These are phyloP conservation scores for Notarius quadriscutis DNA, from an alignment of 2,113 vertebrate species.

Conservation along the genomic window DNA sequence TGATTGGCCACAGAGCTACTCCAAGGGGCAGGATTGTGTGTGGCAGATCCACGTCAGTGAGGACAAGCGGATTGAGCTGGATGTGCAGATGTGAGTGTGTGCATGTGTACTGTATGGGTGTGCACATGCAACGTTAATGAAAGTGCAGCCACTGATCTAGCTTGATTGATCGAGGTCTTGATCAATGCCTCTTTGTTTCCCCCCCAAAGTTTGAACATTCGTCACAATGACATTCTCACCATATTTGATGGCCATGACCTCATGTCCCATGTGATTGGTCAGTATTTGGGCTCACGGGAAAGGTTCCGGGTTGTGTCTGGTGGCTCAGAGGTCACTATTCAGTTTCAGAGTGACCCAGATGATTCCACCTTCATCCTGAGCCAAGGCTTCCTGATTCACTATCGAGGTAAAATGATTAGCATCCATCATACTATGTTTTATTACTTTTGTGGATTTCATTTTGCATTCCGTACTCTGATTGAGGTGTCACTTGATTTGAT, in stretches of 20 bases:
- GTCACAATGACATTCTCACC: conserved; percentile 85
- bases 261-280: conserved; percentile 84
- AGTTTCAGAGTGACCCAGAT: conserved; percentile 87
- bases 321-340: conserved; percentile 86
- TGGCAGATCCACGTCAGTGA: conserved; percentile 89
- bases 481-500: background rate
- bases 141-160: background rate
- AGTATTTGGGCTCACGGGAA: conserved; percentile 83
- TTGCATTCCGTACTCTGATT: background rate
- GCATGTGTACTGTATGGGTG: background rate
- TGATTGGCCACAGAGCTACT: conserved; percentile 91
- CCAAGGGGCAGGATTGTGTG: conserved; percentile 86
- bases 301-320: conserved; percentile 84
- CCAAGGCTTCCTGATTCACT: conserved; percentile 89
- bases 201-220: conserved; percentile 83
- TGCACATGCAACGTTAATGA: background rate
- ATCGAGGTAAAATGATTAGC: conserved; percentile 71
- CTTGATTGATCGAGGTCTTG: background rate
- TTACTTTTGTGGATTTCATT: background rate
- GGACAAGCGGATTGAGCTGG: conserved; percentile 86
- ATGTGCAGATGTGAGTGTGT: conserved; percentile 83
- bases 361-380: conserved; percentile 83
- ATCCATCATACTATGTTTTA: background rate
- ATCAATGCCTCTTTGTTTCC: conserved; percentile 20
- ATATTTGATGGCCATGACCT: conserved; percentile 84